These are phyloP conservation scores for Morpho deidamia DNA, from an alignment of 2,888 invertebrate species.

Conservation along the genomic window DNA sequence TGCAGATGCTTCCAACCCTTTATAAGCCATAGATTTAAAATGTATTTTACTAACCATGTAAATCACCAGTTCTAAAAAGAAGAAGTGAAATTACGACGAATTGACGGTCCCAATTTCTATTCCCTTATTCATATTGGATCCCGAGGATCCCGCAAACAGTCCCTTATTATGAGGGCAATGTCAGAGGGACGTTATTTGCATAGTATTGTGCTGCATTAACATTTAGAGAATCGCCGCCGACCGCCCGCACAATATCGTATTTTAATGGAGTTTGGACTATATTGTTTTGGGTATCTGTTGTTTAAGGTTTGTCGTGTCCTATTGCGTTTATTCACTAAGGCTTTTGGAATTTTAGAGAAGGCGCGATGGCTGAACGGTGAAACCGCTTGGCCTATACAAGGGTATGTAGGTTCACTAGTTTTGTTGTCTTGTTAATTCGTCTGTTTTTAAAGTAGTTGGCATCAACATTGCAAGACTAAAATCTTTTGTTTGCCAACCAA, in stretches of 20 bases:
- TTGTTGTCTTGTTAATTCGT: too few relatives aligned
- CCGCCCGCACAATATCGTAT: slow-evolving; percentile 34
- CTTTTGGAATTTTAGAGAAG: too few relatives aligned
- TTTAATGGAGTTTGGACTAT: slow-evolving; percentile 21
- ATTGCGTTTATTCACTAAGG: background rate
- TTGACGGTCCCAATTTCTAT: slow-evolving; percentile 4
- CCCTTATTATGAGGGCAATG: slow-evolving; percentile 49
- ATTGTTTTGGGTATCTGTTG: slow-evolving; percentile 6
- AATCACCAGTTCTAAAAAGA: background rate
- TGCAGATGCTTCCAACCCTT: too few relatives aligned
- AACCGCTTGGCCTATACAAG: too few relatives aligned
- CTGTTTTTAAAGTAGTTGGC: too few relatives aligned
- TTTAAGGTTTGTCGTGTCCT: slow-evolving; percentile 2
- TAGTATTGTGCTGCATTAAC: slow-evolving; percentile 64
- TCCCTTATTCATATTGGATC: slow-evolving; percentile 1
- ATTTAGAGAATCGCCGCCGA: slow-evolving; percentile 48
- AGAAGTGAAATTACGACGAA: slow-evolving; percentile 1
- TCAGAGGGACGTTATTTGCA: slow-evolving; percentile 53
- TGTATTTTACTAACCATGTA: too few relatives aligned
- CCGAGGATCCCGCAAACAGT: slow-evolving; percentile 10
- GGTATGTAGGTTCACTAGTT: too few relatives aligned
- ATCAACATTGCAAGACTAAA: too few relatives aligned
- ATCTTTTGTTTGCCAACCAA: too few relatives aligned
- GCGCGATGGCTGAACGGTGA: too few relatives aligned
- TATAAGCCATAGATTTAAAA: background rate